phyloP scores from a whole-genome alignment of 2,113 vertebrate genomes.

The Platycercus adscitus region DNA sequence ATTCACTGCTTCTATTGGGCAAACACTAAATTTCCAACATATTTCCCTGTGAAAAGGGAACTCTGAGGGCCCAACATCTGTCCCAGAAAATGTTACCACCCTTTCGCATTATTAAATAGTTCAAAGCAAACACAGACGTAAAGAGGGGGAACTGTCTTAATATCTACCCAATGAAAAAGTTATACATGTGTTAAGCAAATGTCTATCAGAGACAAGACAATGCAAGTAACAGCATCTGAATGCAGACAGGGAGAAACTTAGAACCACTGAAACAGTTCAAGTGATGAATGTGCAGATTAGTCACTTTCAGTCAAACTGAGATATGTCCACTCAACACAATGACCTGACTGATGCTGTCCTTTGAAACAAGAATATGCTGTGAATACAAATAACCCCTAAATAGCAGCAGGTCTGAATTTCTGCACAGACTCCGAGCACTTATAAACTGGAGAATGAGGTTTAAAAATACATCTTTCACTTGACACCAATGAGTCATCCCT shows the following conservation, averaged over 20 bases:
- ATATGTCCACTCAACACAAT: not conserved
- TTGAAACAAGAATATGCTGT: not conserved
- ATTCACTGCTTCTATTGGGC: not conserved
- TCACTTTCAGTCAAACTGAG: not conserved
- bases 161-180: not conserved
- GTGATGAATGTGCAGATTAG: not conserved
- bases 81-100: not conserved
- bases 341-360: not conserved
- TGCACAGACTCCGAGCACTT: not conserved
- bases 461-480: not conserved
- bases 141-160: not conserved
- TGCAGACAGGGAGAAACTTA: not conserved
- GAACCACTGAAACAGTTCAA: not conserved
- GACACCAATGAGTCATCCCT: not conserved
- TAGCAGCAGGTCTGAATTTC: not conserved
- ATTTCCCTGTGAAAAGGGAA: not conserved
- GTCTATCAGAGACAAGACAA: not conserved
- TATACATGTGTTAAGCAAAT: accelerated
- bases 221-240: not conserved
- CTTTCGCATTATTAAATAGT: not conserved
- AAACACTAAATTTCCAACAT: not conserved
- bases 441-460: not conserved
- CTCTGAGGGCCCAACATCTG: not conserved
- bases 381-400: not conserved
- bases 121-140: not conserved